Evolutionary conservation across 2,888 invertebrate species (phyloP).

Genomic region (Hanleya hanleyi): DNA sequence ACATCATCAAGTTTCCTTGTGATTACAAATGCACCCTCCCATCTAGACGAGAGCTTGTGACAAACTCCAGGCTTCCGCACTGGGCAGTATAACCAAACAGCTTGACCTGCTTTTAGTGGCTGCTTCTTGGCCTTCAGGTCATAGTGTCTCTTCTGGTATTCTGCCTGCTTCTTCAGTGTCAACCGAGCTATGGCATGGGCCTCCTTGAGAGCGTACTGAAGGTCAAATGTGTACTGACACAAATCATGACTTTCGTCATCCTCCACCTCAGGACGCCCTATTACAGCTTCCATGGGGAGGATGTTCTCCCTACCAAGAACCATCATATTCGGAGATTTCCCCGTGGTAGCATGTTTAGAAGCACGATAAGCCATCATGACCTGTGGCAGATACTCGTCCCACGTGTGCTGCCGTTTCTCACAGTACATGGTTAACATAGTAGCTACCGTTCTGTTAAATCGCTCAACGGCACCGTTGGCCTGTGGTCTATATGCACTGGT

Average conservation of each 20-base stretch:
- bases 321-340: conserved; percentile 34
- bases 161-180: conserved; percentile 14
- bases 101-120: not conserved
- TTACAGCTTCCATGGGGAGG: conserved; percentile 29
- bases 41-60: conserved; percentile 26
- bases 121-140: conserved; percentile 31
- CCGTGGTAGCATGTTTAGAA: conserved; percentile 17
- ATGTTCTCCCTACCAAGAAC: conserved; percentile 25
- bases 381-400: conserved; percentile 31
- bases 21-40: conserved; percentile 35
- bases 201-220: not conserved
- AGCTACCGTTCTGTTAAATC: conserved; percentile 33
- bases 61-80: conserved; percentile 22
- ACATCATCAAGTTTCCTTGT: conserved; percentile 27
- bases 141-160: conserved; percentile 34
- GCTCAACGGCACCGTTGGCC: conserved; percentile 32
- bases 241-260: not conserved
- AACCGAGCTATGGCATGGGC: conserved; percentile 21
- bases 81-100: conserved; percentile 32
- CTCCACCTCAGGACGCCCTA: not conserved
- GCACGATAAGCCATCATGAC: conserved; percentile 36
- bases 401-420: conserved; percentile 18
- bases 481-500: conserved; percentile 24
- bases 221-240: not conserved
- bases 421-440: conserved; percentile 21